Base-by-base conservation (phyloP, 2,888 invertebrate genomes). In the Pollenia labialis region DNA sequence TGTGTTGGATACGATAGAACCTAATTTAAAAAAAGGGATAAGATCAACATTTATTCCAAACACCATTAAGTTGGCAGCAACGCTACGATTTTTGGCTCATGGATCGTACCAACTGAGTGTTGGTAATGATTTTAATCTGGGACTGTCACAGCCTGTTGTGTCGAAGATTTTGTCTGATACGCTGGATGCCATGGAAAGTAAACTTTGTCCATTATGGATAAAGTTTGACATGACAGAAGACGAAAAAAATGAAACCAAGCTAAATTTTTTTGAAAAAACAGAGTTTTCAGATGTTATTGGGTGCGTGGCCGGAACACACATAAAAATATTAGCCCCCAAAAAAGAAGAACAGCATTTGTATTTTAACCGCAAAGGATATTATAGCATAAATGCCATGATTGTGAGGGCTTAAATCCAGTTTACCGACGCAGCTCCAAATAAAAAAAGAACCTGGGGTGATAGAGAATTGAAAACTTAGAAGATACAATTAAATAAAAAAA, bases 321-420 rank as follows among this genome's bases (percentile, higher is more conserved):
- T 66, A 18, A 66, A 76, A 66, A 76, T 76, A 32, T 54, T 56
- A 18, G 54, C 68, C 32, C 58, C 48, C 50, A 68, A 50, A 40
- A 79, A 69, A 68, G 68, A 69, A 50, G 32, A 48, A 9, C 79
- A 69, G 23, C 58, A 60, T 60, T 14, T 69, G n/a, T 69, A 69
- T n/a, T 79, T 46, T n/a, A 60, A 50, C n/a, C 48, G 60, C 16
- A 58, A 50, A 16, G 56, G 76, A 56, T 76, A 66, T 66, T 76
- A 66, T 32, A 68, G 68, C 9, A n/a, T 50, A 52, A 69, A 50
- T 14, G 72, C 58, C 58, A 74, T 74, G 74, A 60, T 74, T 60
- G 74, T 74, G 58, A n/a, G n/a, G n/a, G n/a, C n/a, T n/a, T n/a
- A n/a, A n/a, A n/a, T n/a, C n/a, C n/a, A n/a, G n/a, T n/a, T n/a